Evolutionary conservation across 2,888 invertebrate genomes (phyloP).

Genomic region (Erannis defoliaria): DNA sequence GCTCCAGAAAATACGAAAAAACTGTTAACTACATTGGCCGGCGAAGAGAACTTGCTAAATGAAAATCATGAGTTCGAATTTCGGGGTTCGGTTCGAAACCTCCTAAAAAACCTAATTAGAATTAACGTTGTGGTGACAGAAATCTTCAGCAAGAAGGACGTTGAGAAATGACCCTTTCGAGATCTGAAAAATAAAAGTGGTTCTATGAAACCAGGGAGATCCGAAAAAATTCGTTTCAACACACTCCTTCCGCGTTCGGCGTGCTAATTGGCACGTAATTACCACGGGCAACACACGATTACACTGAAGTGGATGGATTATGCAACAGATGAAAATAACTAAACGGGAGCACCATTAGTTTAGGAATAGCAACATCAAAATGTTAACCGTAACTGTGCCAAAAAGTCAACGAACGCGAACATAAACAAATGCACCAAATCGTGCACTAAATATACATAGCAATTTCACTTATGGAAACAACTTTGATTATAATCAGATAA

Average conservation of each 20-base stretch:
- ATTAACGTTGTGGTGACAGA: neutral
- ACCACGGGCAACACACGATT: conserved; percentile 13
- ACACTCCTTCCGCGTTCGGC: neutral
- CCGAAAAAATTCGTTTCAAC: neutral
- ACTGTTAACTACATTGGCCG: no score
- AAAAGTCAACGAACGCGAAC: conserved; percentile 60
- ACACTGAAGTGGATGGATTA: conserved; percentile 26
- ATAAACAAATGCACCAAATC: conserved; percentile 64
- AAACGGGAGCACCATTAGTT: conserved; percentile 29
- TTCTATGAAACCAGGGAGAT: no score
- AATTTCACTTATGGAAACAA: conserved; percentile 59
- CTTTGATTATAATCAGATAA: conserved; percentile 70
- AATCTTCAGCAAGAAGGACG: neutral
- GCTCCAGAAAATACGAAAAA: no score
- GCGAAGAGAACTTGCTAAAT: no score
- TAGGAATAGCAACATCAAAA: conserved; percentile 28
- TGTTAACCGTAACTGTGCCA: conserved; percentile 41
- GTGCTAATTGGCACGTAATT: conserved; percentile 21
- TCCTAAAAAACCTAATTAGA: neutral
- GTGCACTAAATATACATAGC: conserved; percentile 51
- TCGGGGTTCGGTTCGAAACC: neutral
- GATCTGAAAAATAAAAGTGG: no score
- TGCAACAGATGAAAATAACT: conserved; percentile 34
- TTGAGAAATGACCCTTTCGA: conserved; percentile 12
- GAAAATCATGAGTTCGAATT: no score